A percentile compares a stretch with the other conserved stretches of the same genome.
phyloP scores from a whole-genome alignment of 1,140 invertebrate species.

The Fopius arisanus region DNA sequence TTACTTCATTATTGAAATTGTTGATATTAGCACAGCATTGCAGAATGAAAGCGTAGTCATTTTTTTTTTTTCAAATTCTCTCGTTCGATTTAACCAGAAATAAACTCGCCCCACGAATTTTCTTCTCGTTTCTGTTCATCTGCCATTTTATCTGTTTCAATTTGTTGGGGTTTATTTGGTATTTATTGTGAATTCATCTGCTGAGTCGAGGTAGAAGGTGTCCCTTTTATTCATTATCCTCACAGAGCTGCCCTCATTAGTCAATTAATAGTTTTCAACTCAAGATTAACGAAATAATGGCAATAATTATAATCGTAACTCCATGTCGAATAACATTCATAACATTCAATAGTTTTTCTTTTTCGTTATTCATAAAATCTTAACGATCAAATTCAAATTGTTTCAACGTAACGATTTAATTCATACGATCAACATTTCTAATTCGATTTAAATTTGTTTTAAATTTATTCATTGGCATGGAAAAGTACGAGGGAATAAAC shows the following conservation, averaged over 20 bases:
- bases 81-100: neutral
- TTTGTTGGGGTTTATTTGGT: slow-evolving; percentile 58
- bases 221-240: neutral
- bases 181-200: neutral
- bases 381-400: slow-evolving; percentile 65
- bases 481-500: slow-evolving; percentile 29
- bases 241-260: neutral
- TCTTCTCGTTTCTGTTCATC: slow-evolving; percentile 16
- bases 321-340: slow-evolving; percentile 46
- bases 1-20: slow-evolving; percentile 39
- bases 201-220: slow-evolving; percentile 24
- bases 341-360: slow-evolving; percentile 61
- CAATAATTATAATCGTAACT: slow-evolving; percentile 1
- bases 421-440: slow-evolving; percentile 9
- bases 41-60: slow-evolving; percentile 52
- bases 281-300: neutral
- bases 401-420: slow-evolving; percentile 56
- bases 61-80: slow-evolving; percentile 11
- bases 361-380: slow-evolving; percentile 65
- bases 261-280: neutral
- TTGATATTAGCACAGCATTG: slow-evolving; percentile 55
- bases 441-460: slow-evolving; percentile 12
- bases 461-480: neutral
- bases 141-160: slow-evolving; percentile 32
- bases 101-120: neutral